These are phyloP conservation scores for Ranitomeya variabilis DNA, from an alignment of 2,113 vertebrate genomes.

Conservation along the genomic window DNA sequence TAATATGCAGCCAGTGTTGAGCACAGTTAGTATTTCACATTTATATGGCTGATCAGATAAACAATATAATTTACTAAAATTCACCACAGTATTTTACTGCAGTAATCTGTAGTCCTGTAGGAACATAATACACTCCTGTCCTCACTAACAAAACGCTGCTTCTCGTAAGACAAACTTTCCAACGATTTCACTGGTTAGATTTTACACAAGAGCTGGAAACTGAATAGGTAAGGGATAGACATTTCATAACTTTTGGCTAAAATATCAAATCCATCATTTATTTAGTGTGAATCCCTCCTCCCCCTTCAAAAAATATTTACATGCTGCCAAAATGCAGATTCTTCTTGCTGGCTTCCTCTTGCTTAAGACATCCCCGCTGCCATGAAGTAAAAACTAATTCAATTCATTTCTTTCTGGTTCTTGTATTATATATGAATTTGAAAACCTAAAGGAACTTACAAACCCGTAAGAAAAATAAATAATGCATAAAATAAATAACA, in stretches of 20 bases:
- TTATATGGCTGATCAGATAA: constrained; percentile 16
- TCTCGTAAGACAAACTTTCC: not conserved
- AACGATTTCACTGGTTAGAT: not conserved
- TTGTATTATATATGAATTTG: not conserved
- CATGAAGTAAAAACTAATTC: not conserved
- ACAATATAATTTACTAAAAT: not conserved
- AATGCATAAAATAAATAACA: too few relatives aligned
- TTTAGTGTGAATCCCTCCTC: not conserved
- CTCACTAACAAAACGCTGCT: not conserved
- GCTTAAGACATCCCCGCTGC: not conserved
- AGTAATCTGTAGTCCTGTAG: not conserved
- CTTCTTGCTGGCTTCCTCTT: not conserved
- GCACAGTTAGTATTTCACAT: constrained; percentile 3
- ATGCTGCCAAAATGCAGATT: not conserved
- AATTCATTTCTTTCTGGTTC: not conserved
- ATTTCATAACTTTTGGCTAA: not conserved
- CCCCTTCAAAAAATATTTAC: not conserved
- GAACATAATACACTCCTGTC: not conserved
- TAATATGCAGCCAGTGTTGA: not conserved
- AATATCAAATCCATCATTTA: not conserved
- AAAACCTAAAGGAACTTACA: too few relatives aligned
- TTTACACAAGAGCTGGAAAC: not conserved
- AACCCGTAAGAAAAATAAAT: too few relatives aligned
- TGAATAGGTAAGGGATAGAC: not conserved
- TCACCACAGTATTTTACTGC: not conserved